Percentiles rank a stretch among this genome's conserved stretches.
phyloP scores from a whole-genome alignment of 1,140 invertebrate species.

The Drosophila athabasca region DNA sequence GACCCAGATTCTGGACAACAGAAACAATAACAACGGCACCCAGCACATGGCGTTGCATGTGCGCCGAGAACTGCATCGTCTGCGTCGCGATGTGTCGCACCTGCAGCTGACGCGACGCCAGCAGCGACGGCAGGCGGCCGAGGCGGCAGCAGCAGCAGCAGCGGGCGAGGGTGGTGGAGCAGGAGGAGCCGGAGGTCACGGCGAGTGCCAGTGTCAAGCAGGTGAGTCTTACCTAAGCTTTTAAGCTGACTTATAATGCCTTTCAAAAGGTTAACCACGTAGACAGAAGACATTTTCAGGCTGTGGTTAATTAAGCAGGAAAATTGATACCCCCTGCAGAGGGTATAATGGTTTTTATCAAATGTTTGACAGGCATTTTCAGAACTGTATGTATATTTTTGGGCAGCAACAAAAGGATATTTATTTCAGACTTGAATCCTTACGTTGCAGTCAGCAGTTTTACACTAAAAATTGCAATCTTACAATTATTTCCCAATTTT shows the following conservation, averaged over 20 bases:
- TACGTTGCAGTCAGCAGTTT: too few species aligned
- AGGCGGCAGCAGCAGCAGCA: conserved; percentile 52
- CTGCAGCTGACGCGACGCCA: conserved; percentile 76
- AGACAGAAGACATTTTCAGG: too few species aligned
- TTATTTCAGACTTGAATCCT: too few species aligned
- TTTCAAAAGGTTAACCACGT: not conserved
- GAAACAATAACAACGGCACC: conserved; percentile 36
- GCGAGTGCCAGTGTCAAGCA: conserved; percentile 80
- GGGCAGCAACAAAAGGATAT: too few species aligned
- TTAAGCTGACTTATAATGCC: not conserved
- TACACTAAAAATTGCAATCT: too few species aligned
- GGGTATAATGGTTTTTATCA: too few species aligned
- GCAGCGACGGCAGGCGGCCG: conserved; percentile 72
- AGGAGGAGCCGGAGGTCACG: conserved; percentile 12
- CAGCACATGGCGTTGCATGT: conserved; percentile 51
- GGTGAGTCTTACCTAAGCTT: conserved; percentile 52
- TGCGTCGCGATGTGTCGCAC: conserved; percentile 81
- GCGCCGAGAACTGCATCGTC: conserved; percentile 76
- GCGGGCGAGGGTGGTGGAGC: conserved; percentile 25
- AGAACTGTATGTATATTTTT: too few species aligned
- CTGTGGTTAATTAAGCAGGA: too few species aligned
- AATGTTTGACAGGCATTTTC: too few species aligned
- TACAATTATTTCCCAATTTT: too few species aligned
- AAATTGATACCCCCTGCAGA: too few species aligned
- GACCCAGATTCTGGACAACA: conserved; percentile 44